Evolutionary conservation across 2,797 vertebrate genomes (phyloP).

Genomic region (Emydoidea blandingii): DNA sequence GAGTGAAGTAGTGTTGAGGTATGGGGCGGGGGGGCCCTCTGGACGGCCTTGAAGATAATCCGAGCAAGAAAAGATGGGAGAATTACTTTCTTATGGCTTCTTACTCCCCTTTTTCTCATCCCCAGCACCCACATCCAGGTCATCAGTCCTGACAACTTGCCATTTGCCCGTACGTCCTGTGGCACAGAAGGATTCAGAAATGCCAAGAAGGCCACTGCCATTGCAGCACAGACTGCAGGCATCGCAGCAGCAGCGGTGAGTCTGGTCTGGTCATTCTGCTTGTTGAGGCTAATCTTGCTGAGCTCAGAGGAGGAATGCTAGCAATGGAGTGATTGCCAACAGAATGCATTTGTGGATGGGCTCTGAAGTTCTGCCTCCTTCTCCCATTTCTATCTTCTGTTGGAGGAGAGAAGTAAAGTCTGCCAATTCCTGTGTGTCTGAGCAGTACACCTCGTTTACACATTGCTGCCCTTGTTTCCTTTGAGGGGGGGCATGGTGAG

Average conservation of each 20-base stretch:
- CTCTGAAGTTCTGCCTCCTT: neutral
- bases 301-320: neutral
- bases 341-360: accelerated
- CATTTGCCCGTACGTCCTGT: conserved; percentile 86
- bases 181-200: conserved; percentile 95
- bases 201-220: conserved; percentile 89
- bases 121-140: conserved; percentile 93
- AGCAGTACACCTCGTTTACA: neutral
- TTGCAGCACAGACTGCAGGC: conserved; percentile 92
- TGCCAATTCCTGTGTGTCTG: accelerated
- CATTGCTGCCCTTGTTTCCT: neutral
- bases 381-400: accelerated
- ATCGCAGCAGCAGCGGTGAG: conserved; percentile 89
- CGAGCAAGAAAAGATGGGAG: accelerated
- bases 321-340: neutral
- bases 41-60: accelerated
- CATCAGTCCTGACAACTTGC: conserved; percentile 80
- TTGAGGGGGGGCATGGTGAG: neutral
- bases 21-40: neutral
- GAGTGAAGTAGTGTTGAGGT: neutral
- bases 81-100: neutral
- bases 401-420: neutral
- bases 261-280: accelerated
- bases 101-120: neutral
- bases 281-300: neutral